A percentile compares a stretch with the other conserved stretches of the same genome.
Conservation (phyloP, 2,888 invertebrate species). For the Torymus texanus region DNA sequence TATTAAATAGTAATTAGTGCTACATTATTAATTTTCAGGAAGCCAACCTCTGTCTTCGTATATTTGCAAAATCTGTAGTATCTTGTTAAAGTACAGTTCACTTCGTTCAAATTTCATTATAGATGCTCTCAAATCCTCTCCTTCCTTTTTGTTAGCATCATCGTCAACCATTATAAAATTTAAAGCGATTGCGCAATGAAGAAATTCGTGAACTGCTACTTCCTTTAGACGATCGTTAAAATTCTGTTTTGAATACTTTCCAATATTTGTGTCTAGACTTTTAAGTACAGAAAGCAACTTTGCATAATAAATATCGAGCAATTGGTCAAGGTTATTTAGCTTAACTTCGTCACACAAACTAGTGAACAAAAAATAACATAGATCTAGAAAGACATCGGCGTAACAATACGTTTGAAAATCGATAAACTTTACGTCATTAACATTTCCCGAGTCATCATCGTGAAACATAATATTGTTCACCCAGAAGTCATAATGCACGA, state of each 20-base stretch:
- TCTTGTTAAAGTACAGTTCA: not conserved
- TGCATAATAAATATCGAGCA: slow-evolving; percentile 77
- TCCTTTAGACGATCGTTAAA: slow-evolving; percentile 61
- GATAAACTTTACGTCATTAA: slow-evolving; percentile 77
- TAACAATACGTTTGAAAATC: slow-evolving; percentile 79
- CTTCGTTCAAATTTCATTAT: not conserved
- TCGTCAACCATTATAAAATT: not conserved
- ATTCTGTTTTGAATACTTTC: slow-evolving; percentile 58
- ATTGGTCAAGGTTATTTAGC: slow-evolving; percentile 74
- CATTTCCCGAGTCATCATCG: slow-evolving; percentile 70
- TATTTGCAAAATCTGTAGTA: slow-evolving; percentile 17
- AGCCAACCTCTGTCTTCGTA: slow-evolving; percentile 24
- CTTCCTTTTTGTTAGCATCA: not conserved
- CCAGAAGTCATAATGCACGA: slow-evolving; percentile 79
- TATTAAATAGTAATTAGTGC: too few species aligned
- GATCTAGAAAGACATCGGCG: slow-evolving; percentile 76
- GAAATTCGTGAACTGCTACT: slow-evolving; percentile 63
- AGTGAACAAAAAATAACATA: slow-evolving; percentile 78
- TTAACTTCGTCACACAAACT: slow-evolving; percentile 76
- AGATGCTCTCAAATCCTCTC: not conserved
- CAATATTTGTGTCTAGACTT: slow-evolving; percentile 72
- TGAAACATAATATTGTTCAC: slow-evolving; percentile 80
- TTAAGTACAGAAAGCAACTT: slow-evolving; percentile 74
- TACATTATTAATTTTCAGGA: too few species aligned
- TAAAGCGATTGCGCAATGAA: slow-evolving; percentile 55